A percentile compares a stretch with the other conserved stretches of the same genome.
Evolutionary conservation across 2,888 invertebrate species (phyloP).

Genomic region (Desoria tigrina): DNA sequence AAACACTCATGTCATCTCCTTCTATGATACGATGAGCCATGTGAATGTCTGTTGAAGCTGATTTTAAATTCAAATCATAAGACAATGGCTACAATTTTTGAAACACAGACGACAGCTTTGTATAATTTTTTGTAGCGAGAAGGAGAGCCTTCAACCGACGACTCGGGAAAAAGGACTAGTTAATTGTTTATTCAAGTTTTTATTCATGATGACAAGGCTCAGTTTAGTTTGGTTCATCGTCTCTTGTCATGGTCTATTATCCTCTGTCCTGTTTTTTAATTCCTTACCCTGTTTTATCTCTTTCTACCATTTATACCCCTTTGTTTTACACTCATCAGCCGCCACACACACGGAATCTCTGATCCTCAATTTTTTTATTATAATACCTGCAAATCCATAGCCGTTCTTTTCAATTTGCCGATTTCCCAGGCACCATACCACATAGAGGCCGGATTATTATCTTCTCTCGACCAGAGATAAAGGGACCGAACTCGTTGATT

Average conservation of each 20-base stretch:
- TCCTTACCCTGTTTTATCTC: constrained; percentile 13
- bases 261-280: constrained; percentile 31
- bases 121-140: background rate
- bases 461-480: too few relatives aligned
- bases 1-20: too few relatives aligned
- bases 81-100: background rate
- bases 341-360: constrained; percentile 24
- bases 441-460: too few relatives aligned
- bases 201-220: constrained; percentile 41
- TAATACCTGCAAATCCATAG: too few relatives aligned
- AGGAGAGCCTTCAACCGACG: background rate
- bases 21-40: too few relatives aligned
- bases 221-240: constrained; percentile 29
- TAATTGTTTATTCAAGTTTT: constrained; percentile 38
- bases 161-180: background rate
- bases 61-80: too few relatives aligned
- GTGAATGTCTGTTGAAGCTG: too few relatives aligned
- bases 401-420: background rate
- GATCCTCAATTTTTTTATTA: too few relatives aligned
- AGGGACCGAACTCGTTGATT: background rate
- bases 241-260: constrained; percentile 26
- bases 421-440: background rate
- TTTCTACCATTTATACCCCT: background rate
- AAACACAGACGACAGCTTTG: constrained; percentile 1
- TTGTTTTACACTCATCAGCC: constrained; percentile 17